A percentile compares a stretch with the other conserved stretches of the same genome.
Conservation (phyloP, 2,888 invertebrate genomes). For the Ophion ventricosus region DNA sequence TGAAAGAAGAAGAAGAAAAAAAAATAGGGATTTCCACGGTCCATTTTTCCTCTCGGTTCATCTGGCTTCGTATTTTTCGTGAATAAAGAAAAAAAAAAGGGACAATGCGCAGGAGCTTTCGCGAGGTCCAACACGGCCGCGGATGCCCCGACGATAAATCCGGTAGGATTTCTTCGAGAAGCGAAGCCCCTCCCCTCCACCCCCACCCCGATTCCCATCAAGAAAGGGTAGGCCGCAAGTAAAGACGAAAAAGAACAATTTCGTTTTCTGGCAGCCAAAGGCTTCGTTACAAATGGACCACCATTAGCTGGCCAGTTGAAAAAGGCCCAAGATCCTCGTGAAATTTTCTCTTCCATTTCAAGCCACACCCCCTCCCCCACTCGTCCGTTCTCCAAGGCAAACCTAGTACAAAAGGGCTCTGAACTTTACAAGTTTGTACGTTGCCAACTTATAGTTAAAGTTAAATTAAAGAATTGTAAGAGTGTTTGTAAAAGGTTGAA, state of each 20-base stretch:
- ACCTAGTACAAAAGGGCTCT: background rate
- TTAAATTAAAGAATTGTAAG: too few relatives aligned
- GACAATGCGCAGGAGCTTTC: background rate
- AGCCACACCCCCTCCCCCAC: background rate
- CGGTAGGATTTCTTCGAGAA: conserved; percentile 23
- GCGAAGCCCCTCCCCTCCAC: background rate
- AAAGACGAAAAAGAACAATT: background rate
- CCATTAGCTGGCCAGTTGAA: conserved; percentile 39
- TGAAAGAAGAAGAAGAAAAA: background rate
- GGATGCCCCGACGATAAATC: conserved; percentile 23
- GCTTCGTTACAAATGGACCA: conserved; percentile 48
- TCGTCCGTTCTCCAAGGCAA: background rate
- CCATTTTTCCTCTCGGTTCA: conserved; percentile 15
- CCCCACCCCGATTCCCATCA: too few relatives aligned
- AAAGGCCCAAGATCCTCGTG: conserved; percentile 12
- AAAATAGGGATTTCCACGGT: background rate
- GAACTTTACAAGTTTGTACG: background rate
- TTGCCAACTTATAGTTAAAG: too few relatives aligned
- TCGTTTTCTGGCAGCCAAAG: conserved; percentile 28
- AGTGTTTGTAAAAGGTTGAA: too few relatives aligned
- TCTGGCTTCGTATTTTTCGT: conserved; percentile 13
- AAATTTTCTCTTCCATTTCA: conserved; percentile 20
- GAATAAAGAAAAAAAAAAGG: conserved; percentile 19
- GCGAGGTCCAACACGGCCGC: background rate
- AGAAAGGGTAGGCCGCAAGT: background rate